Base-by-base conservation (phyloP, 1,140 invertebrate species). In the Asobara japonica region DNA sequence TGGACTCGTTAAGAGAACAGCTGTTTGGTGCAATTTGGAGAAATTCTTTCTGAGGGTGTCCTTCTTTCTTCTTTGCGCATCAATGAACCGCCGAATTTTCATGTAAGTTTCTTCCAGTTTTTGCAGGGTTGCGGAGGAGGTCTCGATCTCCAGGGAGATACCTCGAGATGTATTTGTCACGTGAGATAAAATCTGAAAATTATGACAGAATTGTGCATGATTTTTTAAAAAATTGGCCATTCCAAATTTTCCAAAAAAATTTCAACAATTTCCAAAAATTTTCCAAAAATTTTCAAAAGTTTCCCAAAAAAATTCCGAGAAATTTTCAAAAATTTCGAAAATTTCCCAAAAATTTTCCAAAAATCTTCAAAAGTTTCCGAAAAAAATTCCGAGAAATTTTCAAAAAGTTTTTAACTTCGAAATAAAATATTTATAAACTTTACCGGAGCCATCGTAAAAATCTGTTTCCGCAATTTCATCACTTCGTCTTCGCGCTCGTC, bases 401-500 rank as follows among this genome's bases (percentile, higher is more conserved):
- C 41, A 13, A 16, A 45, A 45, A n/a, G n/a, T n/a, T n/a, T n/a
- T n/a, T n/a, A n/a, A n/a, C n/a, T n/a, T n/a, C n/a, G n/a, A n/a
- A n/a, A n/a, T n/a, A n/a, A n/a, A n/a, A n/a, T n/a, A n/a, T n/a
- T n/a, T n/a, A n/a, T n/a, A n/a, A n/a, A n/a, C n/a, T 68, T 67
- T 66, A 73, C 74, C 8, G 62, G 31, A 38, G 66, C 29, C 13
- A 38, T 30, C 20, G 45, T 13, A 3, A 45, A 45, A 30, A 66
- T 70, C 38, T 71, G 56, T 25, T 73, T 51, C 10, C 41, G 33
- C 11, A 68, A 18, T 22, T 62, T 76, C 16, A 3, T 8, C 29
- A 76, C 31, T 27, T 73, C 68, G 20, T 73, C 48, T 0, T 72
- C 71, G 10, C 68, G 67, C 41, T 73, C 68, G 22, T 76, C 68